Base-by-base conservation (phyloP, 2,888 invertebrate genomes). In the Xylophagus ater region DNA sequence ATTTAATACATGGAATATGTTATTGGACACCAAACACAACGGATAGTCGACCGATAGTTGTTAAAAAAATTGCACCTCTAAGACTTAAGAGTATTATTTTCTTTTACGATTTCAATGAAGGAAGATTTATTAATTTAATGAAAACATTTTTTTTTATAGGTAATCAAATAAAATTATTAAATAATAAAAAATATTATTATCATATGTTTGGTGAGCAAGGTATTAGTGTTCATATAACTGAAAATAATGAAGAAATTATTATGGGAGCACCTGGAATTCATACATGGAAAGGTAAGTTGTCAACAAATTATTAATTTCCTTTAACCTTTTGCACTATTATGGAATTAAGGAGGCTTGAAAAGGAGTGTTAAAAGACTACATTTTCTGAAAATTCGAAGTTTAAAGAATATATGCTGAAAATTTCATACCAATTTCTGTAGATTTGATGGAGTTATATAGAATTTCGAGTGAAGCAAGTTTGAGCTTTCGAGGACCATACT, bases 1-100 rank as follows among this genome's bases (percentile, higher is more conserved):
- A 62, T 34, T 52, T 63, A 7, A 49, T 64, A 49, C 60, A 68
- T 45, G 67, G 67, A 3, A 49, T 63, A n/a, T 68, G 67, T 43
- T 68, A 66, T 39, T 61, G 59, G 58, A 51, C 62, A 2, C 43
- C 54, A 2, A 51, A 66, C 39, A 65, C 67, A 0, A 26, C 56
- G 4, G 44, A 48, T 4, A 51, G 57, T 25, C 52, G 51, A 20
- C 61, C 63, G 7, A 41, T 44, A 23, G 51, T 53, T 32, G 49
- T 60, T 0, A 52, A 51, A 3, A 52, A 56, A 31, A 62, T 67
- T 28, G 59, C 66, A 5, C 63, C 67, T n/a, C 44, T 65, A 24
- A 56, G 60, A 1, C 40, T 57, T 4, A 53, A 54, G 33, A 13
- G 52, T 51, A 43, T 39, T 41, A n/a, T n/a, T n/a, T n/a, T n/a